Conservation (phyloP, 1,140 invertebrate genomes). For the Leptopilina boulardi region DNA sequence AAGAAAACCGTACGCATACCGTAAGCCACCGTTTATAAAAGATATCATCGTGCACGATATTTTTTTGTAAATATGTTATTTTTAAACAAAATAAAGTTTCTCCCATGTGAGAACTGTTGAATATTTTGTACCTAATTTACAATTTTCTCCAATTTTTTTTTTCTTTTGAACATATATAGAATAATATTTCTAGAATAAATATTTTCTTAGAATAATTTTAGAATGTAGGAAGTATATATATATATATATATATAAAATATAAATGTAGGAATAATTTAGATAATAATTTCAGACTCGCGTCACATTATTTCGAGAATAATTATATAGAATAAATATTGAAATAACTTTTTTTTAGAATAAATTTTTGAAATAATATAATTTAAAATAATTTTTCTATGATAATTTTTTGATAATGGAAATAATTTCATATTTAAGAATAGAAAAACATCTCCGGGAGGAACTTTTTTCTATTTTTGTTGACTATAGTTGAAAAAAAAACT, state of each 20-base stretch:
- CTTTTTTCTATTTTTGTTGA: background rate
- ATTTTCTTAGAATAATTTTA: background rate
- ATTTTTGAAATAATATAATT: too few relatives aligned
- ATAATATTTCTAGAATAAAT: background rate
- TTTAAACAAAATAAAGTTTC: background rate
- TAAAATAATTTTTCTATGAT: too few relatives aligned
- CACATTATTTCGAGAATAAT: background rate
- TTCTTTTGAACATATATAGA: background rate
- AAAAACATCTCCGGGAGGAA: background rate
- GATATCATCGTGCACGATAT: background rate
- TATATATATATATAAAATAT: background rate
- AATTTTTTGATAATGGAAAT: background rate
- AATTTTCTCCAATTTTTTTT: background rate
- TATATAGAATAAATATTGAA: too few relatives aligned
- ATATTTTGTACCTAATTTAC: background rate
- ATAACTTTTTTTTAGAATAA: too few relatives aligned
- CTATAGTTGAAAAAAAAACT: background rate
- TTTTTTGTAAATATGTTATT: conserved; percentile 11
- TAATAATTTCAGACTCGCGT: background rate
- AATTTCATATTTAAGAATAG: background rate
- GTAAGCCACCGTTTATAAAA: background rate
- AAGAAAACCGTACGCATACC: conserved; percentile 5
- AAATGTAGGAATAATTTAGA: background rate
- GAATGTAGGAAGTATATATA: background rate
- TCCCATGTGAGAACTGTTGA: background rate